Evolutionary conservation across 37 sponge, comb jelly and placozoan genomes (phyloP).

Genomic region (Diacarnus erythraeanus): DNA sequence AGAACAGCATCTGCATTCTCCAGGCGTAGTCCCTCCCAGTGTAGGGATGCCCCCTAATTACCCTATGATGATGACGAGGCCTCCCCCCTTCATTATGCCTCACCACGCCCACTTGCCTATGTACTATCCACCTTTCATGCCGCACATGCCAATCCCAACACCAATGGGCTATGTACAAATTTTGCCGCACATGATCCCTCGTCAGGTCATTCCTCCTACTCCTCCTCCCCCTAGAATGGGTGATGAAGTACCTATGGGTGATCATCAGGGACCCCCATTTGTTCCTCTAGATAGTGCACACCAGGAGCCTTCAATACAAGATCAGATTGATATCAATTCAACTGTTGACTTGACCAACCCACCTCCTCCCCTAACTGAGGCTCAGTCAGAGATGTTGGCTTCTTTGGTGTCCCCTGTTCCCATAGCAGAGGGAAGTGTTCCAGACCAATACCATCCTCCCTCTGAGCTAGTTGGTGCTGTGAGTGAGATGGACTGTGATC

Average conservation of each 20-base stretch:
- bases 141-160: background rate
- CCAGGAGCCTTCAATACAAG: background rate
- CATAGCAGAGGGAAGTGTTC: no score
- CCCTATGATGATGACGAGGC: slow-evolving; percentile 5
- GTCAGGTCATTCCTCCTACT: background rate
- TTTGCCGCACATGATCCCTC: background rate
- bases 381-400: background rate
- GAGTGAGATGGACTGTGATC: background rate
- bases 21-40: background rate
- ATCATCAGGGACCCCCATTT: background rate
- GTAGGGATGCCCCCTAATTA: background rate
- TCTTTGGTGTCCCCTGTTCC: background rate
- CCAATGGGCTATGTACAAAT: background rate
- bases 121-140: background rate
- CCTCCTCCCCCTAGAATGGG: background rate
- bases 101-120: background rate
- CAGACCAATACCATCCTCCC: background rate
- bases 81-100: background rate
- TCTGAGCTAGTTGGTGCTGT: background rate
- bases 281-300: background rate
- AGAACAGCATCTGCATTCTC: background rate
- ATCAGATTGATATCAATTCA: background rate
- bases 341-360: background rate
- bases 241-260: background rate
- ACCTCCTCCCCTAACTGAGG: background rate